Conservation (phyloP, 2,113 vertebrate species). For the Nesospiza acunhae region DNA sequence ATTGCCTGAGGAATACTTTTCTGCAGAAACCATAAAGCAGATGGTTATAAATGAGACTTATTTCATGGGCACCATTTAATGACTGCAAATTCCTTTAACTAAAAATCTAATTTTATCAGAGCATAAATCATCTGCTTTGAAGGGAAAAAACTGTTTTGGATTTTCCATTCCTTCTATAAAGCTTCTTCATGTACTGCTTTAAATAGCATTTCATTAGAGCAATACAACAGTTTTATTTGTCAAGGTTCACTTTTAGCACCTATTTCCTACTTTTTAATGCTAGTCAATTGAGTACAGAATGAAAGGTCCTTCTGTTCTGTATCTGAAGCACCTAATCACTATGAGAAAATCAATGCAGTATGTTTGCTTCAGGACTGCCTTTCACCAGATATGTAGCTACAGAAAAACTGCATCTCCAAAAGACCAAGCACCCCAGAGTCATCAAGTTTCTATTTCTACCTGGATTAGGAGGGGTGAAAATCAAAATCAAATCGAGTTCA, state of each 20-base stretch:
- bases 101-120: constrained; percentile 75
- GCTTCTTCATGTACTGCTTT: constrained; percentile 45
- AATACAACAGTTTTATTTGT: constrained; percentile 55
- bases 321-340: constrained; percentile 35
- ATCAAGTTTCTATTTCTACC: not conserved
- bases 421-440: not conserved
- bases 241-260: constrained; percentile 42
- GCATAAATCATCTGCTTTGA: constrained; percentile 71
- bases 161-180: constrained; percentile 63
- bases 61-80: constrained; percentile 67
- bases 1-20: constrained; percentile 51
- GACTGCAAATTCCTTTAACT: constrained; percentile 76
- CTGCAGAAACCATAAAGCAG: constrained; percentile 63
- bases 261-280: constrained; percentile 49
- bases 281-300: not conserved
- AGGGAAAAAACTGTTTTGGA: constrained; percentile 53
- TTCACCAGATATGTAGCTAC: not conserved
- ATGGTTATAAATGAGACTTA: constrained; percentile 75
- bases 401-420: not conserved
- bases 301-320: constrained; percentile 43
- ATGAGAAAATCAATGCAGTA: not conserved
- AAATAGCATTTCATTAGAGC: constrained; percentile 67
- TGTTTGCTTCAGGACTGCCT: not conserved
- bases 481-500: not conserved
- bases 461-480: not conserved